Conservation (phyloP, 2,113 vertebrate species). For the Passer montanus region DNA sequence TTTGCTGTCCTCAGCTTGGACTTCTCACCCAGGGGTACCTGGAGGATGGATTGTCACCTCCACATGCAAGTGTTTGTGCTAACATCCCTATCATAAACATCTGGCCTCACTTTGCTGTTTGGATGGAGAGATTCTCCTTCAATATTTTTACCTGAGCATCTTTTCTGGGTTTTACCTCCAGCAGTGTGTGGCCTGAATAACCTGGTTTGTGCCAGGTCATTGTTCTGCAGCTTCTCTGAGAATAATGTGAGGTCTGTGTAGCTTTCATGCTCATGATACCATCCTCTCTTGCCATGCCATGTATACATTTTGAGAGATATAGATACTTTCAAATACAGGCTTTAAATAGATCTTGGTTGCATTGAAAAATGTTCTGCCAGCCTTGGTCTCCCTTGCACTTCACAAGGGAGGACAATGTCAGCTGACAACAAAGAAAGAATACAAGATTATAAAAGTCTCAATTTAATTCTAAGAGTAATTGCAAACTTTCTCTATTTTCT, state of each 20-base stretch:
- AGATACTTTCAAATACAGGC: not conserved
- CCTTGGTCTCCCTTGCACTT: not conserved
- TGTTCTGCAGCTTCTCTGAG: not conserved
- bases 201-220: not conserved
- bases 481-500: not conserved
- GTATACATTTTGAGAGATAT: not conserved
- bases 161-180: not conserved
- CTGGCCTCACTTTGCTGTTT: not conserved
- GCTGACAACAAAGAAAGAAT: not conserved
- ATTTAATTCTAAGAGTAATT: not conserved
- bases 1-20: not conserved
- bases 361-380: not conserved
- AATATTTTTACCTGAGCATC: not conserved
- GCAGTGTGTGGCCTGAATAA: not conserved
- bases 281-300: not conserved
- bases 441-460: not conserved
- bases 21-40: not conserved
- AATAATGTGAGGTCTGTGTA: not conserved
- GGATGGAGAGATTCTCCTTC: not conserved
- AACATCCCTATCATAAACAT: not conserved
- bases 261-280: not conserved
- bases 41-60: not conserved
- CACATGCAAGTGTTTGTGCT: not conserved
- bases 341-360: not conserved
- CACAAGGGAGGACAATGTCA: not conserved